Evolutionary conservation across 2,113 vertebrate species (phyloP).

Genomic region (Oenanthe oenanthe): DNA sequence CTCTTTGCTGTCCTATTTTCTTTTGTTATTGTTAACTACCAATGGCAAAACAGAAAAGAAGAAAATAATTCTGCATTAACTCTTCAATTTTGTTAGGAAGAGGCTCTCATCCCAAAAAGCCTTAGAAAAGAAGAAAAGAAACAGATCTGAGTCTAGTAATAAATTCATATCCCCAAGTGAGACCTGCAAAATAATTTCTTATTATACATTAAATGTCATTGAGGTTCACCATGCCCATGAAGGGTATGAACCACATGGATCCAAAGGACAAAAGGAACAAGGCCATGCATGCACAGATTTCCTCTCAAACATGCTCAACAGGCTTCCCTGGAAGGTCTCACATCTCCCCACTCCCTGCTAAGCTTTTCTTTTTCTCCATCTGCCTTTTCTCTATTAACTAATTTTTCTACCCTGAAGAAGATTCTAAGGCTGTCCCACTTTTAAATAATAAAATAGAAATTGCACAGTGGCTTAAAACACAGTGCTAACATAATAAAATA

Average conservation of each 20-base stretch:
- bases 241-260: background rate
- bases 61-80: background rate
- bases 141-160: background rate
- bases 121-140: slow-evolving; percentile 11
- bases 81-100: background rate
- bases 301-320: background rate
- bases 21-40: background rate
- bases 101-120: background rate
- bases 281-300: background rate
- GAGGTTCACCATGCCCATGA: background rate
- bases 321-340: slow-evolving; percentile 3
- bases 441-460: background rate
- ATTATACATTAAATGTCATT: background rate
- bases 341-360: slow-evolving; percentile 34
- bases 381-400: slow-evolving; percentile 31
- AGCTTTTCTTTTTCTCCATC: slow-evolving; percentile 50
- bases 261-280: slow-evolving; percentile 39
- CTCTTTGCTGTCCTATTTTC: background rate
- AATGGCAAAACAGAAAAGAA: background rate
- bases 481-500: background rate
- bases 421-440: slow-evolving; percentile 11
- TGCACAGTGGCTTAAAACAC: background rate
- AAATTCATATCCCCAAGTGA: slow-evolving; percentile 31
- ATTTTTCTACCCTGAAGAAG: background rate
- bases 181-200: slow-evolving; percentile 41